phyloP scores from a whole-genome alignment of 1,140 invertebrate genomes.

The Neodiprion fabricii region DNA sequence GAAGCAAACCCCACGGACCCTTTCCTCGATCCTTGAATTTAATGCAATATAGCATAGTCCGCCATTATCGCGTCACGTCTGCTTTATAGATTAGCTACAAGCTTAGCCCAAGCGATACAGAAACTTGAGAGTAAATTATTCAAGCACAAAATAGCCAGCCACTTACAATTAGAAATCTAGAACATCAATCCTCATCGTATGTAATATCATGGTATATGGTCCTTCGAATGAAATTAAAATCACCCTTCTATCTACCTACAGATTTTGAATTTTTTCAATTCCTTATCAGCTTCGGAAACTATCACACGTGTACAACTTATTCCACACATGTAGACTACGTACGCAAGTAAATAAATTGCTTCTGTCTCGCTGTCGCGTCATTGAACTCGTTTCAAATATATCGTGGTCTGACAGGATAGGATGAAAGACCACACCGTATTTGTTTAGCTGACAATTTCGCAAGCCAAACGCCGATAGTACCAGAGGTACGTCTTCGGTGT shows the following conservation, averaged over 20 bases:
- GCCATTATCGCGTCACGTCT: not conserved
- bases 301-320: too few species aligned
- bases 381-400: too few species aligned
- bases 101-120: conserved; percentile 2
- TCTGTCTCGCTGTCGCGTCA: too few species aligned
- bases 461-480: too few species aligned
- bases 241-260: not conserved
- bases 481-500: too few species aligned
- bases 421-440: too few species aligned
- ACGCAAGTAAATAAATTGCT: too few species aligned
- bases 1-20: not conserved
- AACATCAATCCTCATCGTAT: not conserved
- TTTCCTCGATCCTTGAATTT: conserved; percentile 6
- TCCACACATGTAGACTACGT: too few species aligned
- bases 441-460: too few species aligned
- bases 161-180: conserved; percentile 1
- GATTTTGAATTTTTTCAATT: not conserved
- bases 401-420: too few species aligned
- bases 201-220: not conserved
- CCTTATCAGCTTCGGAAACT: too few species aligned
- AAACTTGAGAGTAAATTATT: conserved; percentile 12
- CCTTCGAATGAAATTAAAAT: not conserved
- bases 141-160: not conserved
- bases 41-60: not conserved
- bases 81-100: not conserved